Conservation (phyloP, 1,140 invertebrate genomes). For the Cataglyphis hispanica region DNA sequence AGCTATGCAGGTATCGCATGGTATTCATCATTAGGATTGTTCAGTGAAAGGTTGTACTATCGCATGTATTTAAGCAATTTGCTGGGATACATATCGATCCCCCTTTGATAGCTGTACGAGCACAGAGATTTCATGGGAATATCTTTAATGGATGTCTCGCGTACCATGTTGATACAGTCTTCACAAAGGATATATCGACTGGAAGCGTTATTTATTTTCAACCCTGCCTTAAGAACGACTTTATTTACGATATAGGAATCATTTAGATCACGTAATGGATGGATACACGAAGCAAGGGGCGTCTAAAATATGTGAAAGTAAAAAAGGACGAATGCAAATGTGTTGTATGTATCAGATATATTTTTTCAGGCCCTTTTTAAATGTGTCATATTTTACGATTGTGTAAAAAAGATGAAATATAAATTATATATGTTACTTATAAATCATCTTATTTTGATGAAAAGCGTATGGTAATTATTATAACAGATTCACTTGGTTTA, state of each 20-base stretch:
- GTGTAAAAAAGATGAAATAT: slow-evolving; percentile 19
- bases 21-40: slow-evolving; percentile 63
- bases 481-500: slow-evolving; percentile 13
- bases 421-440: slow-evolving; percentile 10
- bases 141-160: slow-evolving; percentile 58
- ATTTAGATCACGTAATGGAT: neutral
- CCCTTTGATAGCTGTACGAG: slow-evolving; percentile 19
- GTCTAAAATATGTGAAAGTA: neutral
- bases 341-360: neutral
- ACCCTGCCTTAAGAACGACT: neutral
- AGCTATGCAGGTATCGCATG: slow-evolving; percentile 55
- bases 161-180: neutral
- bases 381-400: neutral
- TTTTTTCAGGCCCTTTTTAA: neutral
- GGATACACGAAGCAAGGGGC: neutral
- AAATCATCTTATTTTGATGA: slow-evolving; percentile 35
- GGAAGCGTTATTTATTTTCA: neutral
- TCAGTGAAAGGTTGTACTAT: slow-evolving; percentile 63
- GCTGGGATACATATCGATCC: slow-evolving; percentile 42
- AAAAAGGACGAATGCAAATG: neutral
- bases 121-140: slow-evolving; percentile 52
- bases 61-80: slow-evolving; percentile 67
- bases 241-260: neutral
- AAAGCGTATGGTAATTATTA: neutral
- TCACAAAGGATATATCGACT: neutral